Base-by-base conservation (phyloP, 2,113 vertebrate species). In the Misgurnus mizolepis region DNA sequence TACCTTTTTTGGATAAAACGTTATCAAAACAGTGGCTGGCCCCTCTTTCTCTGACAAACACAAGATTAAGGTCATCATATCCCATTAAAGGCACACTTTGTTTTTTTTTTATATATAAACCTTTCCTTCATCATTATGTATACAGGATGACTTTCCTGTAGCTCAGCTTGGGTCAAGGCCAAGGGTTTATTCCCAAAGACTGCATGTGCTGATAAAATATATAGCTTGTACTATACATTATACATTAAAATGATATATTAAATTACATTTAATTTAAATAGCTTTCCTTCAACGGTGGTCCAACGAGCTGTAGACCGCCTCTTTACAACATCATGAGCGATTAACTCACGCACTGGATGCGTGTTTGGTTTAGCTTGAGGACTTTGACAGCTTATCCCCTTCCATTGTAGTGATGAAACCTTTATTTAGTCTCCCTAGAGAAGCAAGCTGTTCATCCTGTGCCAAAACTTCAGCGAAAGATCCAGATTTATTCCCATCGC, bases 401-500 rank as follows among this genome's bases (percentile, higher is more conserved):
- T 56, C 39, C 47, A 70, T 34, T 80, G 58, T 66, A 18, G 27
- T 67, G 45, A 62, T 43, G 43, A 50, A 56, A 34, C 62, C 78
- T 50, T 45, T 81, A 78, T 84, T 81, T 78, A 81, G 60, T 71
- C 60, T 12, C 34, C n/a, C 6, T 77, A 10, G 18, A 50, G 73
- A 82, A 60, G n/a, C 77, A 70, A 77, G 67, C 73, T 66, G 47
- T 39, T 76, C 67, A 66, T 80, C 34, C 6, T 8, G 5, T 67
- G 68, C 71, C 47, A 76, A 62, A 61, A 65, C 68, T 55, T 66
- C 22, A 45, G 14, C 18, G 66, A 79, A 76, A 69, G 55, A 74
- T 66, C n/a, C 67, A 50, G 85, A 84, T 73, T 81, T 79, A 64
- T 84, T 69, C 17, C 53, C 66, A 34, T 53, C 12, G 53, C 65